A percentile compares a stretch with the other conserved stretches of the same genome.
phyloP scores from a whole-genome alignment of 30 jellyfish, hydroid and myxozoan species.

The Hydra vulgaris region DNA sequence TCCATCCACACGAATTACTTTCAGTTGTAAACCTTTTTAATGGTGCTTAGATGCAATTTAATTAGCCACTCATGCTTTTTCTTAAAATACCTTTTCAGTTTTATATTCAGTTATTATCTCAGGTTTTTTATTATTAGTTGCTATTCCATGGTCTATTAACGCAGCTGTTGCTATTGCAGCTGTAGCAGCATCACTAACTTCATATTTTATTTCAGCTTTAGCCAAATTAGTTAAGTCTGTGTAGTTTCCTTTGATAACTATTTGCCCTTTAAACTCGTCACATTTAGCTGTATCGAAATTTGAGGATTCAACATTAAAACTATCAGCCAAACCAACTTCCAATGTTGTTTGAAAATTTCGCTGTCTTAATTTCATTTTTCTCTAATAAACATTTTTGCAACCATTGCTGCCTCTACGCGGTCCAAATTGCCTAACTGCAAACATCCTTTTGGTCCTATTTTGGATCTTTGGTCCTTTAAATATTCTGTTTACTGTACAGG shows the following conservation, averaged over 20 bases:
- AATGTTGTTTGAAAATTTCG: not conserved
- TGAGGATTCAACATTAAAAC: not conserved
- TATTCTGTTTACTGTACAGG: not conserved
- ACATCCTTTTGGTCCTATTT: not conserved
- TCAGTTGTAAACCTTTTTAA: not conserved
- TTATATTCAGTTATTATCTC: not conserved
- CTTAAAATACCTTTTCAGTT: not conserved
- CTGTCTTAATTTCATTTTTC: not conserved
- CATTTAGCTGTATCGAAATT: not conserved
- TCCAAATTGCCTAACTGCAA: not conserved
- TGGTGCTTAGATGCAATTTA: not conserved
- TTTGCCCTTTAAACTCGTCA: not conserved
- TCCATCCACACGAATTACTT: not conserved
- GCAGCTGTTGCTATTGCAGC: not conserved
- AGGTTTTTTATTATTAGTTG: not conserved
- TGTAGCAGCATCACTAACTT: not conserved
- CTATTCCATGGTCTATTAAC: not conserved
- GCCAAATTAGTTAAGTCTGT: not conserved
- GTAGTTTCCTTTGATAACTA: not conserved
- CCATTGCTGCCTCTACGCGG: not conserved
- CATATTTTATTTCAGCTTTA: not conserved
- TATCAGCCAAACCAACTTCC: not conserved
- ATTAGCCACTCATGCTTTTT: not conserved
- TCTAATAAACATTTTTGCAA: not conserved
- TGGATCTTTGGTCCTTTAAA: not conserved